These are phyloP conservation scores for Atrina japonica DNA, from an alignment of 2,888 invertebrate genomes.

Conservation along the genomic window DNA sequence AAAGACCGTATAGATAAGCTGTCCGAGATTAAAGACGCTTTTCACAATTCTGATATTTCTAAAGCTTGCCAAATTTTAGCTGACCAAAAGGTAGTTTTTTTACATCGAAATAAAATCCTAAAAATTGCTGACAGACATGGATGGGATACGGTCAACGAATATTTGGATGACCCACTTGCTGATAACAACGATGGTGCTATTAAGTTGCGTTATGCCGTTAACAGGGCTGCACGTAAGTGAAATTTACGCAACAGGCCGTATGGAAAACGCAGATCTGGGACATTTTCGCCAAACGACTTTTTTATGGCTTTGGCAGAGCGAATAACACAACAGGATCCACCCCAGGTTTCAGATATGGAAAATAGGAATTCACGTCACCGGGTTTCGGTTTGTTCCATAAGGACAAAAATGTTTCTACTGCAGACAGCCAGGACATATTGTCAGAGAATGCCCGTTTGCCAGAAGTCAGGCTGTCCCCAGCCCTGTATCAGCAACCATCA, in stretches of 20 bases:
- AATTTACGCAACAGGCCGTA: conserved; percentile 6
- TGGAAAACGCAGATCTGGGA: not conserved
- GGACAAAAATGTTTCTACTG: not conserved
- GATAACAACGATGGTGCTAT: conserved; percentile 14
- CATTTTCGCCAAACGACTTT: conserved; percentile 16
- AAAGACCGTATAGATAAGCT: no score
- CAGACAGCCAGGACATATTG: not conserved
- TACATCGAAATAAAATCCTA: conserved; percentile 13
- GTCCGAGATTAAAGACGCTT: no score
- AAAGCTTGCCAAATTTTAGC: no score
- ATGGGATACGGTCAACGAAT: conserved; percentile 29
- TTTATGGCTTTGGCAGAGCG: conserved; percentile 7
- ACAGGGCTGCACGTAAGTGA: conserved; percentile 12
- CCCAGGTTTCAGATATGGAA: not conserved
- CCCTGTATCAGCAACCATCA: no score
- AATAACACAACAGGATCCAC: not conserved
- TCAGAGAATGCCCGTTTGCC: not conserved
- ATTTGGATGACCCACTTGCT: conserved; percentile 21
- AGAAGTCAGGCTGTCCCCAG: no score
- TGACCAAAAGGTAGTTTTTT: not conserved
- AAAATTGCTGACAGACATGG: conserved; percentile 15
- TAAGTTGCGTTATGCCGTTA: conserved; percentile 20
- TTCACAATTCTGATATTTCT: no score
- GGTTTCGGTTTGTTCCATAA: not conserved
- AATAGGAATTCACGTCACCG: not conserved